Conservation (phyloP, 2,888 invertebrate species). For the Zelleria hepariella region DNA sequence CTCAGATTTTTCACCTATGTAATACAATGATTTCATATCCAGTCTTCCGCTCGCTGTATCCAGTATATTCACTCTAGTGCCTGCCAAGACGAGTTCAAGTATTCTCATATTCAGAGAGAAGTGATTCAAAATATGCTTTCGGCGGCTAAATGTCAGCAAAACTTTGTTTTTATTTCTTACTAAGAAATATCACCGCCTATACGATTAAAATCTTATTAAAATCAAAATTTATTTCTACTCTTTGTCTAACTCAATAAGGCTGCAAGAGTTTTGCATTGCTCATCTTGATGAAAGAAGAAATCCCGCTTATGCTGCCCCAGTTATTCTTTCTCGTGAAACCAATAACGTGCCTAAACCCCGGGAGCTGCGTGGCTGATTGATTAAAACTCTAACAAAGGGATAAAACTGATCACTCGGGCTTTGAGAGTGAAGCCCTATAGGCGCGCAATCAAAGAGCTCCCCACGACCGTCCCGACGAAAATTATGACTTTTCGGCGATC, state of each 20-base stretch:
- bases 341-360: constrained; percentile 12
- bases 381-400: constrained; percentile 69
- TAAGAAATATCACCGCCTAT: too few species aligned
- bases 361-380: constrained; percentile 50
- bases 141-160: too few species aligned
- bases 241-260: neutral
- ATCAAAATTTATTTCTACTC: neutral
- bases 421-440: constrained; percentile 62
- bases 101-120: too few species aligned
- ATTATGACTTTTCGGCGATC: constrained; percentile 39
- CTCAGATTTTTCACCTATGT: too few species aligned
- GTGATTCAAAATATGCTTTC: too few species aligned
- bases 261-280: too few species aligned
- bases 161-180: neutral
- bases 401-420: constrained; percentile 63
- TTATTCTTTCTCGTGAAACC: constrained; percentile 1
- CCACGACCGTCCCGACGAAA: constrained; percentile 37
- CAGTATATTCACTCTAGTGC: too few species aligned
- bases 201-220: neutral
- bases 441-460: constrained; percentile 58
- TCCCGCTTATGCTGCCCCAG: neutral
- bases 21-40: too few species aligned
- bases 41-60: neutral
- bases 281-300: neutral
- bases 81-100: too few species aligned